Evolutionary conservation across 2,888 invertebrate species (phyloP).

Genomic region (Volucella inflata): DNA sequence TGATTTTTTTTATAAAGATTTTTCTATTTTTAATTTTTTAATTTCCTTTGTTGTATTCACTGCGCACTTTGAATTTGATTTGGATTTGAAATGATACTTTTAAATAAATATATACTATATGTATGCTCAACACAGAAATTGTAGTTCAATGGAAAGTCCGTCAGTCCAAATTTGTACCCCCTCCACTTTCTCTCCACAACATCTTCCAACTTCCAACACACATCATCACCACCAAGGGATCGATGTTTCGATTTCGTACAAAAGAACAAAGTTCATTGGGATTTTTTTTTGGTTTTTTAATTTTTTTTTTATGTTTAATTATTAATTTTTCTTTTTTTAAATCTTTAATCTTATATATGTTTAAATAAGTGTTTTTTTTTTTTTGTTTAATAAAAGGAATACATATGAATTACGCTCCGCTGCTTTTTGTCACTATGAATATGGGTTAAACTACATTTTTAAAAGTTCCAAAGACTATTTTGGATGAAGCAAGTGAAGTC

Average conservation of each 20-base stretch:
- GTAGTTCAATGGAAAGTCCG: constrained; percentile 62
- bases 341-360: constrained; percentile 70
- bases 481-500: constrained; percentile 58
- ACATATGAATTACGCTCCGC: constrained; percentile 63
- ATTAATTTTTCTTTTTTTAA: constrained; percentile 34
- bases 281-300: constrained; percentile 43
- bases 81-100: not conserved
- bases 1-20: constrained; percentile 24
- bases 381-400: constrained; percentile 64
- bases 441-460: constrained; percentile 68
- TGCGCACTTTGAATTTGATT: constrained; percentile 50
- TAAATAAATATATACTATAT: not conserved
- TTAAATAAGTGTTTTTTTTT: constrained; percentile 69
- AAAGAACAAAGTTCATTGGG: constrained; percentile 70
- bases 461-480: constrained; percentile 51
- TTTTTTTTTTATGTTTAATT: constrained; percentile 62
- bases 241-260: constrained; percentile 38
- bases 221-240: constrained; percentile 30
- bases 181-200: constrained; percentile 57
- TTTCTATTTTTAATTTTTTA: constrained; percentile 23
- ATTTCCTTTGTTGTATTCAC: constrained; percentile 52
- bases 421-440: constrained; percentile 71
- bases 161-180: constrained; percentile 68
- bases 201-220: constrained; percentile 64
- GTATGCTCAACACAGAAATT: constrained; percentile 36